Evolutionary conservation across 2,797 vertebrate species (phyloP).

Genomic region (Eidolon dupreanum): DNA sequence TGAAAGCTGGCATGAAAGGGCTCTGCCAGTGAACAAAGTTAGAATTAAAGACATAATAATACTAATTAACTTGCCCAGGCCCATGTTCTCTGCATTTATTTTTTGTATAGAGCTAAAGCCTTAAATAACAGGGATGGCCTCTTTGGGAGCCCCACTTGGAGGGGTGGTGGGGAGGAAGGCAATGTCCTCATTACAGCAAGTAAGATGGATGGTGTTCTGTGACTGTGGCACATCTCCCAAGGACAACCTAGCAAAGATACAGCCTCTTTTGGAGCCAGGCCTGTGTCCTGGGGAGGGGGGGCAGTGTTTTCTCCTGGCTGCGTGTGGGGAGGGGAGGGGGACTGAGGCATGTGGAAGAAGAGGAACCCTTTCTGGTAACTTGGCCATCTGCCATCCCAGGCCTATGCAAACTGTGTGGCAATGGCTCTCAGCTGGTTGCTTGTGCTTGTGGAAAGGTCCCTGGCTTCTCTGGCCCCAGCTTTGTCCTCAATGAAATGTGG

Average conservation of each 20-base stretch:
- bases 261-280: background rate
- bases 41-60: constrained; percentile 75
- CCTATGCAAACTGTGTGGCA: accelerated
- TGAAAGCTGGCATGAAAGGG: constrained; percentile 42
- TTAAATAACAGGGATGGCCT: constrained; percentile 69
- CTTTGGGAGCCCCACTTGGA: constrained; percentile 20
- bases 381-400: background rate
- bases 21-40: constrained; percentile 29
- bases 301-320: background rate
- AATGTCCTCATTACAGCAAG: constrained; percentile 53
- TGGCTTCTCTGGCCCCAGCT: background rate
- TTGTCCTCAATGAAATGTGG: background rate
- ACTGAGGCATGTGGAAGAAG: background rate
- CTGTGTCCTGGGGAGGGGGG: background rate
- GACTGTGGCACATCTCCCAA: background rate
- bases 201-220: constrained; percentile 3
- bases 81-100: constrained; percentile 66
- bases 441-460: background rate
- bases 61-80: constrained; percentile 69
- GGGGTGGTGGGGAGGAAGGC: background rate
- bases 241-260: background rate
- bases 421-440: background rate
- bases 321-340: background rate
- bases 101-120: constrained; percentile 65
- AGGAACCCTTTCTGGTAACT: background rate